Conservation (phyloP, 2,888 invertebrate species). For the Lithophane leautieri region DNA sequence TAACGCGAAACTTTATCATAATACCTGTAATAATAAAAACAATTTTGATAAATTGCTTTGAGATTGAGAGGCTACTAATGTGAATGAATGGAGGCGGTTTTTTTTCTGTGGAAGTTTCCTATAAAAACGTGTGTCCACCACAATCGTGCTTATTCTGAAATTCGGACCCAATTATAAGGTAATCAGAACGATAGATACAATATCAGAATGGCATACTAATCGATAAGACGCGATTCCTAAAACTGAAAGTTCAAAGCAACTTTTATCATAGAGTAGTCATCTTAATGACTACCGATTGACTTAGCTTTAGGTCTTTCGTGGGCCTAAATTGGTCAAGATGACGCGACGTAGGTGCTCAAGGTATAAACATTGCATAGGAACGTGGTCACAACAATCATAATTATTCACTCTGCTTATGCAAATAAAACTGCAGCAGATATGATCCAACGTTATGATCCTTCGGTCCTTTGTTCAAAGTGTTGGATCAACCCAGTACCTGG, state of each 20-base stretch:
- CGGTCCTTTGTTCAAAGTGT: too few relatives aligned
- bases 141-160: neutral
- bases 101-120: neutral
- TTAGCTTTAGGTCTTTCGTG: neutral
- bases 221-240: too few relatives aligned
- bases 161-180: neutral
- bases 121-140: neutral
- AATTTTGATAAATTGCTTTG: constrained; percentile 49
- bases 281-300: too few relatives aligned
- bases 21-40: constrained; percentile 49
- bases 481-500: too few relatives aligned
- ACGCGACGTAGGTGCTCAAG: too few relatives aligned
- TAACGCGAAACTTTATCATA: constrained; percentile 40
- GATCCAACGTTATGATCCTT: too few relatives aligned
- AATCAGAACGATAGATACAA: too few relatives aligned
- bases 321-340: neutral
- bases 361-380: too few relatives aligned
- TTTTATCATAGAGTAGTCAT: neutral
- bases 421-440: too few relatives aligned
- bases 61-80: neutral
- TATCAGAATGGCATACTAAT: too few relatives aligned
- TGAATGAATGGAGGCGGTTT: neutral
- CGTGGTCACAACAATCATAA: constrained; percentile 2
- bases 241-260: neutral
- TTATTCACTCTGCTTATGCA: too few relatives aligned